These are phyloP conservation scores for Cephus spinipes DNA, from an alignment of 2,888 invertebrate species.

Conservation along the genomic window DNA sequence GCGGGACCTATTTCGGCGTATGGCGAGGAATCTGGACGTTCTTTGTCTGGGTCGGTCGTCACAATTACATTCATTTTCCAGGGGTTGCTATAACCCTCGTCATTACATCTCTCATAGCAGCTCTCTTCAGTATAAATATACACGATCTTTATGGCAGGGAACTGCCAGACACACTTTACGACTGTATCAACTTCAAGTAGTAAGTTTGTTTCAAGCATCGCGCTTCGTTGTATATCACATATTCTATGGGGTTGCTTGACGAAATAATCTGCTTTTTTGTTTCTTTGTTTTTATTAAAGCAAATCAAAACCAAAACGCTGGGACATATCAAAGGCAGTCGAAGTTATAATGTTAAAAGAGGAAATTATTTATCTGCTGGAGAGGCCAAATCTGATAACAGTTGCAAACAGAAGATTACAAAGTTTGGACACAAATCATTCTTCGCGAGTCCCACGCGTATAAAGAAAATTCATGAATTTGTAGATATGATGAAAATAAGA, in stretches of 20 bases:
- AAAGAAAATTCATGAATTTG: neutral
- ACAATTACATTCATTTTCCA: constrained; percentile 31
- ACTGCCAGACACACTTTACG: constrained; percentile 37
- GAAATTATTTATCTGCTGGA: neutral
- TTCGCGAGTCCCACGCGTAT: neutral
- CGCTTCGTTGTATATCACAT: too few relatives aligned
- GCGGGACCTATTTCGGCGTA: constrained; percentile 35
- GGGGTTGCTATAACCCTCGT: constrained; percentile 25
- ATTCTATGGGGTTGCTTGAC: too few relatives aligned
- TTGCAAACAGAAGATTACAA: too few relatives aligned
- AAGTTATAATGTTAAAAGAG: neutral
- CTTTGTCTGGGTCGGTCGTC: constrained; percentile 37
- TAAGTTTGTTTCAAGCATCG: constrained; percentile 19
- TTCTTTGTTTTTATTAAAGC: constrained; percentile 14
- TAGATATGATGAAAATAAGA: constrained; percentile 3
- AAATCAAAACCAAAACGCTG: constrained; percentile 38
- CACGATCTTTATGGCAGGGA: constrained; percentile 32
- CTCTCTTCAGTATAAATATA: constrained; percentile 34
- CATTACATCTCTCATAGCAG: constrained; percentile 31
- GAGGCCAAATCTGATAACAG: too few relatives aligned
- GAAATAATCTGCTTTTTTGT: too few relatives aligned
- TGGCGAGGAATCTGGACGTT: constrained; percentile 31
- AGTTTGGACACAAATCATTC: too few relatives aligned
- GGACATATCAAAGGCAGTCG: constrained; percentile 24
- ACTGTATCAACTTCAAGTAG: constrained; percentile 30